Base-by-base conservation (phyloP, 2,797 vertebrate species). In the Monodelphis domestica region DNA sequence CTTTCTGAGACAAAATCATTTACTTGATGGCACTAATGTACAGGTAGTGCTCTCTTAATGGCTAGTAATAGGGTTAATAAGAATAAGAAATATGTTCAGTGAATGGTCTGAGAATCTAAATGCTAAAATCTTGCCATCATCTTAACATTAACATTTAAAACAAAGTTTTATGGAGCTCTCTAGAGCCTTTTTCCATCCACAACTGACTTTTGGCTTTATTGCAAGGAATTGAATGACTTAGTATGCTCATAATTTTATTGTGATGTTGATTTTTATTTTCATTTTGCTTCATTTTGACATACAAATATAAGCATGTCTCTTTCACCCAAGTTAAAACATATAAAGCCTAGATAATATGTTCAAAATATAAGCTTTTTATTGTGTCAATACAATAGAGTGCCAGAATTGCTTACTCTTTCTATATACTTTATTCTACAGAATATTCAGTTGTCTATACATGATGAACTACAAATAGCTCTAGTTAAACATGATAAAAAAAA, bases 1-100 rank as follows among this genome's bases (percentile, higher is more conserved):
- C 29, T 91, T 93, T 94, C 7, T 89, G 90, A 88, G 91, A 91
- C 26, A 93, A 3, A 93, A 53, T 95, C 45, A 88, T 45, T 57
- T 92, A 89, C 7, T 88, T 10, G 29, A 45, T 94, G 21, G 6
- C 29, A 29, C 50, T 93, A 91, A 93, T 90, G 33, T 54, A 87
- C 50, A 90, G 56, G 53, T 12, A 56, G 38, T 53, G 95, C 12
- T 54, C 28, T 93, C 56, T 93, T 90, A 56, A 84, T 90, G 54
- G 38, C 12, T 54, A 92, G 33, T 54, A 92, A 87, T 89, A 88
- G 1, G 0, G 88, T 53, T 33, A 59, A 92, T 90, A 93, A 89
- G 1, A 89, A 89, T 93, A 84, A 84, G 15, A 91, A 90, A 90
- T 0, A 93, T 90, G 12, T 87, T 87, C 30, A 87, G 4, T 52